phyloP scores from a whole-genome alignment of 2,797 vertebrate species.

The Paramormyrops hopkinsi region DNA sequence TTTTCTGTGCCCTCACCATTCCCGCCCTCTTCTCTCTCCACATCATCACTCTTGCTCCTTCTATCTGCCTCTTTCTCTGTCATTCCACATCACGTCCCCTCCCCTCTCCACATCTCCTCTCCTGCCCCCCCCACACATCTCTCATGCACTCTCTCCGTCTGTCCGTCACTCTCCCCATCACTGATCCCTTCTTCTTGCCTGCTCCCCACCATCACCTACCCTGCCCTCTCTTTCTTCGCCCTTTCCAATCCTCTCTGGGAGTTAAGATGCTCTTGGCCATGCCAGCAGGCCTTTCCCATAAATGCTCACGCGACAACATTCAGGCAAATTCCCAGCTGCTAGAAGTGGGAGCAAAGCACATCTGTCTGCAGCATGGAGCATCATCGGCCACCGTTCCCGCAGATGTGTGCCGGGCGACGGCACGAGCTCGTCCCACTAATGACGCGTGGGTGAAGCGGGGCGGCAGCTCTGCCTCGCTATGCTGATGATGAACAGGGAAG shows the following conservation, averaged over 20 bases:
- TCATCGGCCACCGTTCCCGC: not conserved
- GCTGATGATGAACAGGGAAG: not conserved
- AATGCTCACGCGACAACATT: not conserved
- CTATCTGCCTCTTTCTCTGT: not conserved
- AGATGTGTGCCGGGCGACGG: not conserved
- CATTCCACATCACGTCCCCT: not conserved
- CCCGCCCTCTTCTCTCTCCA: not conserved
- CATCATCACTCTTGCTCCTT: not conserved
- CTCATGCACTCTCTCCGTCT: not conserved
- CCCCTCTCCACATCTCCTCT: not conserved
- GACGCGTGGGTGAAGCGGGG: not conserved
- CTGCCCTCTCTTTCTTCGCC: not conserved
- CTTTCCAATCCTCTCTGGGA: not conserved
- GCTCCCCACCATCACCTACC: not conserved
- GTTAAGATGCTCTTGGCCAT: not conserved
- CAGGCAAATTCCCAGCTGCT: not conserved
- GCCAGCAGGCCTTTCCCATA: not conserved
- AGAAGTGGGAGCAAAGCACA: not conserved
- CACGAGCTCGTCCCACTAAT: not conserved
- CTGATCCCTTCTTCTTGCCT: not conserved
- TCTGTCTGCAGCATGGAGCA: not conserved
- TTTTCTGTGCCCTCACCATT: not conserved
- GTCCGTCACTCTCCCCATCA: not conserved
- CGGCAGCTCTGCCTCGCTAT: not conserved
- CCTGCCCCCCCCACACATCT: not conserved